Conservation (phyloP, 2,113 vertebrate genomes). For the Gallinago paraguaiae region DNA sequence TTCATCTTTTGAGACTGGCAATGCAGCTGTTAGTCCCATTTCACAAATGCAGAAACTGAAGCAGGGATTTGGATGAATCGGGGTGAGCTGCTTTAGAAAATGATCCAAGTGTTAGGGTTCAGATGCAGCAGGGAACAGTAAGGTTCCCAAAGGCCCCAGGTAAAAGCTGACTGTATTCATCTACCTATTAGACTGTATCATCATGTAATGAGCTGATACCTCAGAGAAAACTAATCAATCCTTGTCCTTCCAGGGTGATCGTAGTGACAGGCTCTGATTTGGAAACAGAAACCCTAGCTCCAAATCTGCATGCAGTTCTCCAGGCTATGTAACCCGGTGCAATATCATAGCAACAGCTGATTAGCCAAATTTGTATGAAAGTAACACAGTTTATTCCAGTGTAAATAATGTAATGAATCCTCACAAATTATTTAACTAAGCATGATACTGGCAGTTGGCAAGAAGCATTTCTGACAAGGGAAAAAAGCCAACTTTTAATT, state of each 20-base stretch:
- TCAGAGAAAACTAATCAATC: not conserved
- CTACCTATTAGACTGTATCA: not conserved
- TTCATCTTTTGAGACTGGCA: not conserved
- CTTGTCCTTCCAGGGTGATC: not conserved
- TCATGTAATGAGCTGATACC: not conserved
- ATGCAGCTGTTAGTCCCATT: not conserved
- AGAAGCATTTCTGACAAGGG: not conserved
- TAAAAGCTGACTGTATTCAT: not conserved
- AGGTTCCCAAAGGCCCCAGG: not conserved
- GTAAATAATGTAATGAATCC: slow-evolving; percentile 8
- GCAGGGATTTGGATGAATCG: not conserved
- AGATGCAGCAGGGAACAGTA: not conserved
- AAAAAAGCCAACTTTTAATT: not conserved
- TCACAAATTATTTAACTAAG: slow-evolving; percentile 23
- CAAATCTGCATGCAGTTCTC: not conserved
- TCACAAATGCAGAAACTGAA: not conserved
- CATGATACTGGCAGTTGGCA: not conserved
- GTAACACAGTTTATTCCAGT: not conserved
- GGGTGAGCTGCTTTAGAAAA: not conserved
- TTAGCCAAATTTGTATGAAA: not conserved
- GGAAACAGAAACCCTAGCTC: not conserved
- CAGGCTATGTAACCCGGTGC: not conserved
- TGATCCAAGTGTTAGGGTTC: not conserved
- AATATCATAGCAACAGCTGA: not conserved
- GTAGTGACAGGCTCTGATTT: not conserved